phyloP scores from a whole-genome alignment of 2,888 invertebrate species.

The Hoplodrina blanda region DNA sequence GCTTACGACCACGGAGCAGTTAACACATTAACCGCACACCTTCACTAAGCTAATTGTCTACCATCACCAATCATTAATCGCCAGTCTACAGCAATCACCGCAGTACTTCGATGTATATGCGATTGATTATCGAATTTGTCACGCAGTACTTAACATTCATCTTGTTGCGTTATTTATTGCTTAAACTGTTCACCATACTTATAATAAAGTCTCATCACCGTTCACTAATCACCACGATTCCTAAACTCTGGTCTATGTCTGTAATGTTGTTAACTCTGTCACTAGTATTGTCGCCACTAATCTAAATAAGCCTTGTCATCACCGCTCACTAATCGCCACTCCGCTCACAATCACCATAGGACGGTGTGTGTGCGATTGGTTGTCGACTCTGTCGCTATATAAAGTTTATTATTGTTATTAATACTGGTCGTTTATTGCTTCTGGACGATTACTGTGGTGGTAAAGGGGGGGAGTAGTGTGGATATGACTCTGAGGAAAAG shows the following conservation, averaged over 20 bases:
- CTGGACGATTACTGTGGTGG: slow-evolving; percentile 63
- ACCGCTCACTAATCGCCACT: slow-evolving; percentile 29
- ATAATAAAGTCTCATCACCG: not conserved
- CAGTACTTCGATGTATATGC: not conserved
- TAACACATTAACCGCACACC: too few relatives aligned
- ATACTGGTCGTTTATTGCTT: slow-evolving; percentile 71
- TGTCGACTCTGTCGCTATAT: slow-evolving; percentile 59
- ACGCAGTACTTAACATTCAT: too few relatives aligned
- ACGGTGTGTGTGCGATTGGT: slow-evolving; percentile 41
- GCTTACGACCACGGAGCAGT: too few relatives aligned
- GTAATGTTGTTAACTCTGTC: not conserved
- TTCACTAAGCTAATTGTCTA: not conserved
- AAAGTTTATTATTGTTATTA: slow-evolving; percentile 72
- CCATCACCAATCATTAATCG: slow-evolving; percentile 4
- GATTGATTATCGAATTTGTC: slow-evolving; percentile 38
- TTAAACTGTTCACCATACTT: too few relatives aligned
- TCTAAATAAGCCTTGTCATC: not conserved
- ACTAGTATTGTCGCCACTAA: not conserved
- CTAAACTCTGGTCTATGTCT: too few relatives aligned
- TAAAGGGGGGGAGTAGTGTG: slow-evolving; percentile 32
- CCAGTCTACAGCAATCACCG: not conserved
- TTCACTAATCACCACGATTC: not conserved
- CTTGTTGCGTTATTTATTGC: too few relatives aligned
- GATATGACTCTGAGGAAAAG: slow-evolving; percentile 50
- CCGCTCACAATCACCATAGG: slow-evolving; percentile 1